Conservation (phyloP, 2,113 vertebrate species). For the Panthera tigris region DNA sequence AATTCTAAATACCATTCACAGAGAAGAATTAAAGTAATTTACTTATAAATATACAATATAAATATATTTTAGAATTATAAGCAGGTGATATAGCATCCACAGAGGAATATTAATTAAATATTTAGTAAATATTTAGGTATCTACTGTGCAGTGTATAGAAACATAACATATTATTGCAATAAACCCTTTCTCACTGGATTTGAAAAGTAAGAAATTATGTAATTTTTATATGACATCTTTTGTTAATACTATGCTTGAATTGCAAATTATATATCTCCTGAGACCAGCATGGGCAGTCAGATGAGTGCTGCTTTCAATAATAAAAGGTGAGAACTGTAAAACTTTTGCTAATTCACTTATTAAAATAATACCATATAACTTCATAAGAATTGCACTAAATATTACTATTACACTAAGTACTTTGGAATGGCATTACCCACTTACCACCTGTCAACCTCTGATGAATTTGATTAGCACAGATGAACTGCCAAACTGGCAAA, state of each 20-base stretch:
- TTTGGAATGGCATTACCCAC: neutral
- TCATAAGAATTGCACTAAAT: slow-evolving; percentile 31
- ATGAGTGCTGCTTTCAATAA: slow-evolving; percentile 41
- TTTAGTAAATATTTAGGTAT: slow-evolving; percentile 23
- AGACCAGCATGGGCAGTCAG: neutral
- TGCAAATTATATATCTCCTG: neutral
- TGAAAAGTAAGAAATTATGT: neutral
- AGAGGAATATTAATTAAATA: neutral
- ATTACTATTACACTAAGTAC: slow-evolving; percentile 8
- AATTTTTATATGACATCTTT: neutral
- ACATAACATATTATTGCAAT: neutral
- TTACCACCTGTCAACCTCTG: slow-evolving; percentile 29
- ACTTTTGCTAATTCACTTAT: slow-evolving; percentile 50
- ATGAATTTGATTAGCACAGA: slow-evolving; percentile 49
- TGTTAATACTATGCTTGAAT: slow-evolving; percentile 3
- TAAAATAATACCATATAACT: slow-evolving; percentile 49
- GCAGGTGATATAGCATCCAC: neutral
- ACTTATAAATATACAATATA: slow-evolving; percentile 46
- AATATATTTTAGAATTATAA: neutral
- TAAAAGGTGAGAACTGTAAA: neutral
- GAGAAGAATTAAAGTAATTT: slow-evolving; percentile 62
- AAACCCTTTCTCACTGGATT: neutral
- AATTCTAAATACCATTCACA: slow-evolving; percentile 53
- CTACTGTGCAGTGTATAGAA: neutral
- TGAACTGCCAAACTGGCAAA: slow-evolving; percentile 8